Evolutionary conservation across 1,140 invertebrate genomes (phyloP).

Genomic region (Leptinotarsa texana): DNA sequence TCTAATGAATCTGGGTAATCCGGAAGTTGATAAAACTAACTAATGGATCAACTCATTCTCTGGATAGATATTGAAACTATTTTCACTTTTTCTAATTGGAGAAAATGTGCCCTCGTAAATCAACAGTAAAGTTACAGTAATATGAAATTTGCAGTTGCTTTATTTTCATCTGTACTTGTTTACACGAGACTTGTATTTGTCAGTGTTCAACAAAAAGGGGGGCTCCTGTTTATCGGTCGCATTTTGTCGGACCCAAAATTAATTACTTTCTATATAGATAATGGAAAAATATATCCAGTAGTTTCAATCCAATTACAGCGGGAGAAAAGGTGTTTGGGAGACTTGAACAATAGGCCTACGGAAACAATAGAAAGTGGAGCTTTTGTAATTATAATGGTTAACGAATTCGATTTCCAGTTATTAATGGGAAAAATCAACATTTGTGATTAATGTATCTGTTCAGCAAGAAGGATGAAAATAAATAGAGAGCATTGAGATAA

Average conservation of each 20-base stretch:
- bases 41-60: too few relatives aligned
- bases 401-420: slow-evolving; percentile 35
- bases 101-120: too few relatives aligned
- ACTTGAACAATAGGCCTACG: background rate
- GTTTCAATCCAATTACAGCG: background rate
- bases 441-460: background rate
- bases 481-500: too few relatives aligned
- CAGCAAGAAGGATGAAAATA: background rate
- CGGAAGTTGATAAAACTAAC: too few relatives aligned
- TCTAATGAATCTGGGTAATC: too few relatives aligned
- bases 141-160: too few relatives aligned
- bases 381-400: slow-evolving; percentile 35
- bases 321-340: background rate
- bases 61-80: too few relatives aligned
- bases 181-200: too few relatives aligned
- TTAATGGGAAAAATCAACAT: slow-evolving; percentile 26
- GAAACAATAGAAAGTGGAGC: slow-evolving; percentile 33
- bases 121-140: too few relatives aligned
- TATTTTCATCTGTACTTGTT: too few relatives aligned
- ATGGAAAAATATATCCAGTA: background rate
- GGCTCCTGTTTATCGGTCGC: background rate
- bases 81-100: too few relatives aligned
- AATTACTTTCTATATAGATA: slow-evolving; percentile 1
- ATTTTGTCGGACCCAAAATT: background rate
- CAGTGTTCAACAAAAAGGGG: too few relatives aligned